Conservation (phyloP, 35 echinoderm and acorn worm genomes). For the Amphiura filiformis region DNA sequence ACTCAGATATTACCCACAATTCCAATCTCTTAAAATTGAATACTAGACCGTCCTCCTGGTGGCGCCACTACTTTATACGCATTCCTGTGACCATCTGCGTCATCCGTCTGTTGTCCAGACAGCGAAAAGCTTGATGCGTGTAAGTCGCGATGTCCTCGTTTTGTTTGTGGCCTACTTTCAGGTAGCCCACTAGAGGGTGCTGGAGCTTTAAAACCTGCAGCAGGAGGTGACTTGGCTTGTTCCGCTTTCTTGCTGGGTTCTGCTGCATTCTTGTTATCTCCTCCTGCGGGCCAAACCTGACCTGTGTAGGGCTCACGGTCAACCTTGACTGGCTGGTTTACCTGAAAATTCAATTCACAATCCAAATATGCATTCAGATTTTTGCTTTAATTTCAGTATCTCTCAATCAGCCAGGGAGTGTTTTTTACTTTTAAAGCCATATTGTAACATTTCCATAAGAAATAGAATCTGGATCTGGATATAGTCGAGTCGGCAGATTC, state of each 20-base stretch:
- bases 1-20: no score
- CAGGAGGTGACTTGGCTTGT: no score
- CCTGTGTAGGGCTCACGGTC: constrained; percentile 79
- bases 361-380: no score
- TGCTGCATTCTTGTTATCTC: neutral
- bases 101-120: constrained; percentile 78
- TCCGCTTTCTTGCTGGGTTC: neutral
- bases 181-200: neutral
- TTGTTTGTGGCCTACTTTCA: neutral
- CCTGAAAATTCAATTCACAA: neutral
- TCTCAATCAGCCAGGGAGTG: no score
- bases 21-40: neutral
- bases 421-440: no score
- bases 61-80: constrained; percentile 55
- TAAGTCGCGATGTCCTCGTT: constrained; percentile 61
- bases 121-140: constrained; percentile 89
- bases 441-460: no score
- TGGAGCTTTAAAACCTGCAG: neutral
- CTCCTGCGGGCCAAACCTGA: constrained; percentile 36
- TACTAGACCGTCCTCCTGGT: constrained; percentile 71
- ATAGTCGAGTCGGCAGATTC: no score
- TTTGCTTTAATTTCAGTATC: no score
- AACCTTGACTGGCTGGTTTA: constrained; percentile 35
- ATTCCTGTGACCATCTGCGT: constrained; percentile 38
- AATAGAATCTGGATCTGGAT: no score